These are phyloP conservation scores for Stenolophus ochropezus DNA, from an alignment of 2,888 invertebrate species.

Conservation along the genomic window DNA sequence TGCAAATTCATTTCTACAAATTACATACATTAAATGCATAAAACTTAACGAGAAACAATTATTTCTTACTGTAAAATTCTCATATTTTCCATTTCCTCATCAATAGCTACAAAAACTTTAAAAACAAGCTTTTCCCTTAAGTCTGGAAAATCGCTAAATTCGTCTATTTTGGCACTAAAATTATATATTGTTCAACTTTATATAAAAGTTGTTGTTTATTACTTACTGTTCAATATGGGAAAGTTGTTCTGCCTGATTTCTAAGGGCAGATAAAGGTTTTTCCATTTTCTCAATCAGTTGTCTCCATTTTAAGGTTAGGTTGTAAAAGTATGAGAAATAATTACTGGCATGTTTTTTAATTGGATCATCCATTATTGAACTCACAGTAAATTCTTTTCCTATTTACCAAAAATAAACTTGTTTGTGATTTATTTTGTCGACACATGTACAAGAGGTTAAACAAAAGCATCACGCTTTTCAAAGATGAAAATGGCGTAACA, in stretches of 20 bases:
- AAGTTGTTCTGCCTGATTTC: slow-evolving; percentile 50
- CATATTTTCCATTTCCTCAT: slow-evolving; percentile 43
- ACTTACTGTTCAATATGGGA: slow-evolving; percentile 41
- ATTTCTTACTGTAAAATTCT: slow-evolving; percentile 38
- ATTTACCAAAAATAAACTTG: neutral
- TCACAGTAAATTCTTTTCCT: neutral
- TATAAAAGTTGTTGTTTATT: neutral
- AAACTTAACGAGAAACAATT: neutral
- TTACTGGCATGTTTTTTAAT: slow-evolving; percentile 41
- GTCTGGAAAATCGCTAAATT: slow-evolving; percentile 54
- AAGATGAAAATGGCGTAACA: neutral
- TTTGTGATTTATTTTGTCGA: neutral
- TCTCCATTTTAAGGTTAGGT: slow-evolving; percentile 42
- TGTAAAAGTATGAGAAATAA: slow-evolving; percentile 50
- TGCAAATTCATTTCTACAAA: neutral
- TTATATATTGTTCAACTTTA: neutral
- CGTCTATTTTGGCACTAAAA: slow-evolving; percentile 43
- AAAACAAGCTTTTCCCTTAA: slow-evolving; percentile 40
- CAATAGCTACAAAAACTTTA: slow-evolving; percentile 53
- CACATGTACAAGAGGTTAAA: neutral
- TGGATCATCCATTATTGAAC: slow-evolving; percentile 42
- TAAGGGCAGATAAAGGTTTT: slow-evolving; percentile 39
- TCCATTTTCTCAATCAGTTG: slow-evolving; percentile 17
- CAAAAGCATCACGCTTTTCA: neutral
- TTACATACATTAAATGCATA: too few species aligned